Conservation (phyloP, 1,140 invertebrate species). For the Aphaenogaster rudis region DNA sequence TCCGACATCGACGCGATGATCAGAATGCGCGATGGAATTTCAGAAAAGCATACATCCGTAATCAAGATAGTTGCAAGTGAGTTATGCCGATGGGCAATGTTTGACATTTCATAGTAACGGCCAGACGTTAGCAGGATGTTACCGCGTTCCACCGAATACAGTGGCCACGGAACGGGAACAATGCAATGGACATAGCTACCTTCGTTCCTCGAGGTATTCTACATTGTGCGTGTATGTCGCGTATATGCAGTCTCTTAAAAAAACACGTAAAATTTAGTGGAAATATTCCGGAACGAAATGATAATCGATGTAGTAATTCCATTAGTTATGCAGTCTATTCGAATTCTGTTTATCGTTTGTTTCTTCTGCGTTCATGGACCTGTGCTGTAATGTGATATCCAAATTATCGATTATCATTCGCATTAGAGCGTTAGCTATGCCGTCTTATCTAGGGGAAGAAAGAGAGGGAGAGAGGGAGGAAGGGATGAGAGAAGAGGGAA, state of each 20-base stretch:
- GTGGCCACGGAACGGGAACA: conserved; percentile 43
- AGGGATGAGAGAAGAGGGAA: neutral
- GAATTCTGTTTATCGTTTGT: neutral
- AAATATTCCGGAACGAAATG: neutral
- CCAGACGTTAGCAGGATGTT: conserved; percentile 47
- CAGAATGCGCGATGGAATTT: conserved; percentile 35
- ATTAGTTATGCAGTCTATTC: too few relatives aligned
- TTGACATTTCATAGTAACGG: conserved; percentile 63
- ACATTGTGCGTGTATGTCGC: conserved; percentile 10
- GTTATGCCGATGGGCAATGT: conserved; percentile 47
- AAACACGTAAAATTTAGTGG: neutral
- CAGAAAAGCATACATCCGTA: conserved; percentile 38
- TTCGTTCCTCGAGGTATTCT: conserved; percentile 59
- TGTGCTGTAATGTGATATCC: neutral
- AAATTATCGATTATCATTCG: neutral
- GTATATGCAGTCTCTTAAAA: conserved; percentile 10
- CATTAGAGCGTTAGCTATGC: neutral
- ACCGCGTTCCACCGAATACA: conserved; percentile 53
- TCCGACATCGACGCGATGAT: neutral
- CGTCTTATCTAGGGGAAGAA: too few relatives aligned
- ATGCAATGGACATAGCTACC: conserved; percentile 43
- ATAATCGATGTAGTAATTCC: neutral
- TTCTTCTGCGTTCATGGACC: neutral
- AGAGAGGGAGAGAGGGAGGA: neutral
- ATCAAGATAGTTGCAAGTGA: conserved; percentile 54